Percentiles rank a stretch among this genome's conserved stretches.
Conservation (phyloP, 2,113 vertebrate species). For the Triplophysa tibetana region DNA sequence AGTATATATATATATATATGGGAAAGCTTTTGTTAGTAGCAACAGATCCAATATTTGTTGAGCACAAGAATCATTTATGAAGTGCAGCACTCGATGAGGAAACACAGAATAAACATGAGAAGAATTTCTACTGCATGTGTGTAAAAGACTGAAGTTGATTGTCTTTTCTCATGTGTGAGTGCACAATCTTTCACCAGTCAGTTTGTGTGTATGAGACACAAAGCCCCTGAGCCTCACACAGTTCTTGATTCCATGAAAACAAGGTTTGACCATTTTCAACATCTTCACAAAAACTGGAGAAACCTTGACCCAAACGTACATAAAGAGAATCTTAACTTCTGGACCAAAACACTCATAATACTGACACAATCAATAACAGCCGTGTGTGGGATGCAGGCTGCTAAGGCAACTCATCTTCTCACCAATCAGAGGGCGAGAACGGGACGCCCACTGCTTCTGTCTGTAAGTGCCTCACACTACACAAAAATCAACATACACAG, state of each 20-base stretch:
- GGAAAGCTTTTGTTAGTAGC: too few species aligned
- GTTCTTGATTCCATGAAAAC: slow-evolving; percentile 78
- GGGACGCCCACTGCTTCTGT: slow-evolving; percentile 36
- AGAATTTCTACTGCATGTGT: too few species aligned
- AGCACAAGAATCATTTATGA: too few species aligned
- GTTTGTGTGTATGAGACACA: too few species aligned
- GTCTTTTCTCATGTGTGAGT: too few species aligned
- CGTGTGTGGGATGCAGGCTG: slow-evolving; percentile 66
- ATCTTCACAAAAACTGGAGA: slow-evolving; percentile 67
- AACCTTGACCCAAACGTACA: slow-evolving; percentile 54
- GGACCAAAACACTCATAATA: neutral
- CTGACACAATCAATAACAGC: slow-evolving; percentile 40
- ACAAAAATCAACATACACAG: neutral
- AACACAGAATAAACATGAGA: too few species aligned
- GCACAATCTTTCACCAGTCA: too few species aligned
- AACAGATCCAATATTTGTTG: too few species aligned
- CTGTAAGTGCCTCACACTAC: slow-evolving; percentile 1
- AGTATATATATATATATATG: too few species aligned
- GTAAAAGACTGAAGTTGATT: too few species aligned
- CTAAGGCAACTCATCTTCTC: slow-evolving; percentile 69
- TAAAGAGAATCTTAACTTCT: slow-evolving; percentile 21
- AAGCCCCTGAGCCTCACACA: slow-evolving; percentile 51
- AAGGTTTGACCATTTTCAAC: slow-evolving; percentile 59
- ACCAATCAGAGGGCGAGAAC: slow-evolving; percentile 56
- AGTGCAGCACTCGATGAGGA: too few species aligned